Evolutionary conservation across 2,113 vertebrate species (phyloP).

Genomic region (Calyptomena viridis): DNA sequence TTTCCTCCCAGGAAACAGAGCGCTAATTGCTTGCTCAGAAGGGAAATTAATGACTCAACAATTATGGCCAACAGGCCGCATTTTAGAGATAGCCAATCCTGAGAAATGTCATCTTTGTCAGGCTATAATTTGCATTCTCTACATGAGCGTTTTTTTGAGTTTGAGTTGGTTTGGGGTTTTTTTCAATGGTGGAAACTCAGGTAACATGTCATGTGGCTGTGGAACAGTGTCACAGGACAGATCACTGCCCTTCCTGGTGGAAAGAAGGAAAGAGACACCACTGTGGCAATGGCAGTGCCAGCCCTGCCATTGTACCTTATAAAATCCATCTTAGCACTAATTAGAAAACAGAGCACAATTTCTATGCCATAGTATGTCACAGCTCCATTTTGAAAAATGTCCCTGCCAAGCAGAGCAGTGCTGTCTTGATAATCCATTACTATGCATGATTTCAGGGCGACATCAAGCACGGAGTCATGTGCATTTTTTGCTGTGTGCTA

Average conservation of each 20-base stretch:
- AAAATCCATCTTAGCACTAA: neutral
- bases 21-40: neutral
- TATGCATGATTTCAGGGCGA: neutral
- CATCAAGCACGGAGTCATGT: neutral
- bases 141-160: neutral
- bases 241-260: neutral
- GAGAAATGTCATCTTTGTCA: neutral
- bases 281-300: neutral
- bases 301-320: neutral
- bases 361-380: neutral
- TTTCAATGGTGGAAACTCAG: neutral
- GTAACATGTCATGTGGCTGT: neutral
- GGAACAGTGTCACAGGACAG: neutral
- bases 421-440: neutral
- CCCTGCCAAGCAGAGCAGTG: neutral
- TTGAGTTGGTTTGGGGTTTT: neutral
- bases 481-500: neutral
- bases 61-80: neutral
- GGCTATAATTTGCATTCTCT: neutral
- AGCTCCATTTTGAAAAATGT: neutral
- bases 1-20: neutral
- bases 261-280: neutral
- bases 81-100: neutral
- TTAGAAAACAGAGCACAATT: neutral
- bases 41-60: conserved; percentile 24